These are phyloP conservation scores for Pomacea maculata DNA, from an alignment of 1,140 invertebrate genomes.

Conservation along the genomic window DNA sequence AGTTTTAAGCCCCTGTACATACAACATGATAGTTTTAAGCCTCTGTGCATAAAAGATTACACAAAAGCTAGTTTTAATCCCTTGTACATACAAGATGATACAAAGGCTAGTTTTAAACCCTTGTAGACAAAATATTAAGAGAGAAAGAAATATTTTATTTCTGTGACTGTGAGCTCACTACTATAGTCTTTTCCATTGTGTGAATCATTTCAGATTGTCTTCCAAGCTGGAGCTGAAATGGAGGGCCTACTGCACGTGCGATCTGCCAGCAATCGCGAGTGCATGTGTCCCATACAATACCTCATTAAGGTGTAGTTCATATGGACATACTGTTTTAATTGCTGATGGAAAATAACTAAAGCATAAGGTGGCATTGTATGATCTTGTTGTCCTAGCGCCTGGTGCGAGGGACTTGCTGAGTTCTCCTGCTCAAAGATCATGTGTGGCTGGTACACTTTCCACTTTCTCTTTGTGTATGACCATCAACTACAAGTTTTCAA, in stretches of 20 bases:
- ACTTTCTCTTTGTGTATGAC: too few relatives aligned
- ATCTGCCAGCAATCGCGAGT: slow-evolving; percentile 85
- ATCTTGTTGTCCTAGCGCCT: too few relatives aligned
- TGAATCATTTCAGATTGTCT: slow-evolving; percentile 69
- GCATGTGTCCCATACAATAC: slow-evolving; percentile 73
- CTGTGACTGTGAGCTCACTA: not conserved
- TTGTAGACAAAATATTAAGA: not conserved
- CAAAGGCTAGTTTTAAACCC: not conserved
- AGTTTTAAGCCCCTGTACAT: not conserved
- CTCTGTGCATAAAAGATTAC: not conserved
- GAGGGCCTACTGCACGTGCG: slow-evolving; percentile 89
- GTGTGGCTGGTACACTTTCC: too few relatives aligned
- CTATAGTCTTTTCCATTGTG: not conserved
- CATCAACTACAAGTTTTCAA: too few relatives aligned
- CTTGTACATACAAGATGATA: not conserved
- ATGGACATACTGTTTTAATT: too few relatives aligned
- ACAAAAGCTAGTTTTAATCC: too few relatives aligned
- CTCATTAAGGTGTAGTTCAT: slow-evolving; percentile 56
- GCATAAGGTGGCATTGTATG: too few relatives aligned
- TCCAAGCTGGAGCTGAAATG: slow-evolving; percentile 84
- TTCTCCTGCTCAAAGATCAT: too few relatives aligned
- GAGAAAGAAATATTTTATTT: not conserved
- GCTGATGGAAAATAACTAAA: too few relatives aligned
- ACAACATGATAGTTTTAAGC: not conserved
- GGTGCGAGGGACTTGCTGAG: too few relatives aligned